phyloP scores from a whole-genome alignment of 2,797 vertebrate genomes.

The Macropodus opercularis region DNA sequence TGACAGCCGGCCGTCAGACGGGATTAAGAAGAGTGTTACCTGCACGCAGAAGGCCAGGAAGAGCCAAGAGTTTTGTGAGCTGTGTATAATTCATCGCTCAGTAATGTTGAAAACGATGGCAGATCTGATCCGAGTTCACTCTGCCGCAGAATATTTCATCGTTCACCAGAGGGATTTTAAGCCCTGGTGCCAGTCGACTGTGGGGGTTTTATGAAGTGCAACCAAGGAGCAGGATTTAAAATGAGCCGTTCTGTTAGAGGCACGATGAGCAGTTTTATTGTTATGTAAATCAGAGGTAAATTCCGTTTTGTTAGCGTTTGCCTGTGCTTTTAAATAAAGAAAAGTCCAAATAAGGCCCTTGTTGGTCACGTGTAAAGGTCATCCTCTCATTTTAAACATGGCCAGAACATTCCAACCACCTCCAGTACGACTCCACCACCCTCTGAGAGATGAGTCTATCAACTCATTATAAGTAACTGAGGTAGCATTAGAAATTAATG shows the following conservation, averaged over 20 bases:
- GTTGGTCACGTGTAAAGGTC: too few species aligned
- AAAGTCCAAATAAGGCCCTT: too few species aligned
- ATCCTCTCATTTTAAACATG: too few species aligned
- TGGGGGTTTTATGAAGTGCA: conserved; percentile 23
- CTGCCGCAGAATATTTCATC: conserved; percentile 45
- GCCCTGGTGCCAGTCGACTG: conserved; percentile 8
- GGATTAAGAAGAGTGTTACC: conserved; percentile 58
- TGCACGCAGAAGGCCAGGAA: conserved; percentile 39
- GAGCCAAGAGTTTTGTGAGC: conserved; percentile 32
- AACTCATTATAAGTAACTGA: conserved; percentile 12
- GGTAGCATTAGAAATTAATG: neutral
- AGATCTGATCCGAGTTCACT: conserved; percentile 46
- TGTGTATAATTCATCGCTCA: conserved; percentile 52
- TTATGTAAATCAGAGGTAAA: neutral
- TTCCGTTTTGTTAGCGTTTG: neutral
- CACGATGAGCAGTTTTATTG: neutral
- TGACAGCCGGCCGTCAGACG: conserved; percentile 67
- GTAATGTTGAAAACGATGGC: conserved; percentile 58
- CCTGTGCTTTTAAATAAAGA: conserved; percentile 9
- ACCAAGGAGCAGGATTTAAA: conserved; percentile 8
- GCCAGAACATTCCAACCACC: too few species aligned
- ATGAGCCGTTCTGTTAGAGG: conserved; percentile 11
- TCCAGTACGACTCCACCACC: too few species aligned
- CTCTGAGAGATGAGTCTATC: too few species aligned
- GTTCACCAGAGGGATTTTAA: conserved; percentile 47